These are phyloP conservation scores for Pelobates fuscus DNA, from an alignment of 2,113 vertebrate genomes.

Conservation along the genomic window DNA sequence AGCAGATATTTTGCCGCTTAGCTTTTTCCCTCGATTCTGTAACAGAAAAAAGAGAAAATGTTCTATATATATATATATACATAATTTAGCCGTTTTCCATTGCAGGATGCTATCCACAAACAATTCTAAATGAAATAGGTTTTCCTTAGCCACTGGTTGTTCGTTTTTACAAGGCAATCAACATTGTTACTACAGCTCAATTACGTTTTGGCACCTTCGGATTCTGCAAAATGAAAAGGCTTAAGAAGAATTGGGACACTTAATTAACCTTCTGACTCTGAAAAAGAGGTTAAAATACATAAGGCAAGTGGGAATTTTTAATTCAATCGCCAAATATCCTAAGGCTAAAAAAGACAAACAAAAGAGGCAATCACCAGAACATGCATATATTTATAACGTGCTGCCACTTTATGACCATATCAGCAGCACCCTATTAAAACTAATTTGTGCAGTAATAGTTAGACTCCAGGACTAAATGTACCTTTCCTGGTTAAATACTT, in stretches of 20 bases:
- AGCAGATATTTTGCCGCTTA: slow-evolving; percentile 57
- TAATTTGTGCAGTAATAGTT: too few relatives aligned
- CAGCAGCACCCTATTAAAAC: too few relatives aligned
- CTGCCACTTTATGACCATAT: too few relatives aligned
- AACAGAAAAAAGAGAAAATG: slow-evolving; percentile 3
- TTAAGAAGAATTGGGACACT: not conserved
- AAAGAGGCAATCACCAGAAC: too few relatives aligned
- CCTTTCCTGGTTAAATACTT: too few relatives aligned
- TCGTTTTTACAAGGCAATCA: not conserved
- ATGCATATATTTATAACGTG: too few relatives aligned
- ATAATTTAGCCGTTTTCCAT: not conserved
- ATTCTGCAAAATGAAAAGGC: not conserved
- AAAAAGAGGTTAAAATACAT: too few relatives aligned
- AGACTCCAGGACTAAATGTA: too few relatives aligned
- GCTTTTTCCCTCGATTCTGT: slow-evolving; percentile 61
- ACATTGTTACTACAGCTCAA: not conserved
- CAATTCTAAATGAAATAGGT: not conserved
- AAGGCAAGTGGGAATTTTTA: too few relatives aligned
- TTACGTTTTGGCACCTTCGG: not conserved
- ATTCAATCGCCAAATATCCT: too few relatives aligned
- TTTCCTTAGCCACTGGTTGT: not conserved
- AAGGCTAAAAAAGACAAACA: too few relatives aligned
- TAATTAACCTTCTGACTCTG: too few relatives aligned
- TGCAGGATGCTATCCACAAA: not conserved
- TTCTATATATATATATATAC: not conserved